These are phyloP conservation scores for Leptinotarsa juncta DNA, from an alignment of 2,888 invertebrate species.

Conservation along the genomic window DNA sequence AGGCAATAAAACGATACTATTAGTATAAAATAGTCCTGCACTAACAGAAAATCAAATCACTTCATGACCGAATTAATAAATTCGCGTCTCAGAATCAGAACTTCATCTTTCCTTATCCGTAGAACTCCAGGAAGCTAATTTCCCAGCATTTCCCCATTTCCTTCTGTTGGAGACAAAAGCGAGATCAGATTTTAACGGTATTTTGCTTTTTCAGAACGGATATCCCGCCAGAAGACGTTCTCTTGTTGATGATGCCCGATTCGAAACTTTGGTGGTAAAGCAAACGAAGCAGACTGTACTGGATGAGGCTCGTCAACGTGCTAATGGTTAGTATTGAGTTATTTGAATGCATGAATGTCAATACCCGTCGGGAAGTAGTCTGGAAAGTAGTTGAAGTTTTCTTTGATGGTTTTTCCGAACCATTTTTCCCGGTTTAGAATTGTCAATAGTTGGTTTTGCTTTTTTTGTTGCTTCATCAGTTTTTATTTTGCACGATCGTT, in stretches of 20 bases:
- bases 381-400: not conserved
- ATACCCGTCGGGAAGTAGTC: not conserved
- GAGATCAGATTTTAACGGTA: constrained; percentile 27
- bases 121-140: constrained; percentile 53
- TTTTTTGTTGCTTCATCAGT: not conserved
- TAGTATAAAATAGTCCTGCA: no score
- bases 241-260: constrained; percentile 96
- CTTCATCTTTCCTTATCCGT: constrained; percentile 37
- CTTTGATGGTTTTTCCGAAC: no score
- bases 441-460: not conserved
- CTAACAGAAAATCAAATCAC: not conserved
- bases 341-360: not conserved
- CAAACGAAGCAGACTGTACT: constrained; percentile 93
- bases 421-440: no score
- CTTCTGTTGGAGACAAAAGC: constrained; percentile 58
- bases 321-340: constrained; percentile 79
- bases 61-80: not conserved
- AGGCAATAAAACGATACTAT: no score
- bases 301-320: constrained; percentile 89
- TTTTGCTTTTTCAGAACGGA: constrained; percentile 83
- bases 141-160: constrained; percentile 54
- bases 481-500: constrained; percentile 47
- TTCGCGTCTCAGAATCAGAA: not conserved
- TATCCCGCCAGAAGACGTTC: constrained; percentile 95
- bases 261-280: constrained; percentile 95